Base-by-base conservation (phyloP, 1,140 invertebrate species). In the Hyles euphorbiae region DNA sequence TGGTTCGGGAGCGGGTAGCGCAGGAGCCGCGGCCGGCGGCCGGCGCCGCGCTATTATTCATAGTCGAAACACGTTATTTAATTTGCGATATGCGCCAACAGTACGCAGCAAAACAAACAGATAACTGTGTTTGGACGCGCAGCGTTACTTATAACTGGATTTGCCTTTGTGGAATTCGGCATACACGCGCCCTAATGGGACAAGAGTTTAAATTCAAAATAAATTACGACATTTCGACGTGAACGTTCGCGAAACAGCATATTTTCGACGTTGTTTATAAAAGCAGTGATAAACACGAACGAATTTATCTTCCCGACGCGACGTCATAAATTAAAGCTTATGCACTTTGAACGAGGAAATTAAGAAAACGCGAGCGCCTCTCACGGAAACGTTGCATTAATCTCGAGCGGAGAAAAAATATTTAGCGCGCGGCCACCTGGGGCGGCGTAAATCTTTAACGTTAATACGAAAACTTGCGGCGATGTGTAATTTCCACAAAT, bases 401-500 rank as follows among this genome's bases (percentile, higher is more conserved):
- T 68, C 63, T 67, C 44, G 47, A 48, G 22, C 22, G 36, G 11
- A 53, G 58, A 53, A 56, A 47, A 56, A 55, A 53, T 56, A 10
- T 52, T 52, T 51, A 6, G 11, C 11, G 22, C 22, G 22, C 22
- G 22, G 22, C 22, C 22, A 54, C 36, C 10, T 22, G 53, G 22
- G 44, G 22, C 12, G 8, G 5, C 22, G 54, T 63, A 51, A 58
- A 63, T 63, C 61, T 63, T 47, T 32, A 34, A 40, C 53, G 34
- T 60, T 50, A 64, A 64, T 55, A 50, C 36, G 48, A 49, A 65
- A 65, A 65, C 44, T 65, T 61, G 56, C 52, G 55, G 51, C 45
- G 51, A 65, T 51, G 78, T 81, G 82, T 78, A 80, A 87, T 85
- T 85, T 73, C 71, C 80, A 74, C 83, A 84, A 84, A 86, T 84